Base-by-base conservation (phyloP, 2,888 invertebrate genomes). In the Apoderus coryli region DNA sequence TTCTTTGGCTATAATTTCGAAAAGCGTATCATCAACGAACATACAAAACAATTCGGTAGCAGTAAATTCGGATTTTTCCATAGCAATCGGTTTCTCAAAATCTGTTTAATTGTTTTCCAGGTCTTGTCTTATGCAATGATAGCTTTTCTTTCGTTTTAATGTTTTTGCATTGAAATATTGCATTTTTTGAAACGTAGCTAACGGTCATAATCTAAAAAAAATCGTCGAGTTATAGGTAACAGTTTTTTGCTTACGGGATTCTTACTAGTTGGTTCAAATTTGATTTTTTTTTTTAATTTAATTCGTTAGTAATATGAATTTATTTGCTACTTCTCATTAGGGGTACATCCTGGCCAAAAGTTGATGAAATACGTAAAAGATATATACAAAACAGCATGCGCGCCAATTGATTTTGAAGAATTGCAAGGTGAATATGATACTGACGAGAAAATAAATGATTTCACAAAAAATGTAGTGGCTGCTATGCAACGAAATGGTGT, bases 341-440 rank as follows among this genome's bases (percentile, higher is more conserved):
- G 45, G 15, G 36, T 41, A 24, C 52, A 52, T 14, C 44, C 53
- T 10, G 56, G 56, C 7, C 50, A 48, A 4, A 53, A 54, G 41
- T 34, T 56, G 27, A 49, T 52, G 48, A 28, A 38, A 3, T 43
- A 47, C 33, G 46, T 56, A 3, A 39, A 40, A 34, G 46, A 52
- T 10, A 37, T 59, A 3, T 45, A 52, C 28, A 32, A 41, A 19
- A 38, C 39, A 6, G 45, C 49, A 2, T 42, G 44, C 12, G 53
- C 48, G 3, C 57, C 57, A 1, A 41, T 58, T 4, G 49, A 51
- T 34, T 57, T 56, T 35, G 57, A 57, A 40, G 37, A 45, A 14
- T 41, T 53, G 24, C 24, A 24, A 11, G 35, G 29, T 10, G 30
- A 34, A n/a, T 35, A 46, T 12, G 36, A 33, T 4, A 23, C 11